Percentiles rank a stretch among this genome's conserved stretches.
Evolutionary conservation across 2,113 vertebrate species (phyloP).

Genomic region (Sander vitreus): DNA sequence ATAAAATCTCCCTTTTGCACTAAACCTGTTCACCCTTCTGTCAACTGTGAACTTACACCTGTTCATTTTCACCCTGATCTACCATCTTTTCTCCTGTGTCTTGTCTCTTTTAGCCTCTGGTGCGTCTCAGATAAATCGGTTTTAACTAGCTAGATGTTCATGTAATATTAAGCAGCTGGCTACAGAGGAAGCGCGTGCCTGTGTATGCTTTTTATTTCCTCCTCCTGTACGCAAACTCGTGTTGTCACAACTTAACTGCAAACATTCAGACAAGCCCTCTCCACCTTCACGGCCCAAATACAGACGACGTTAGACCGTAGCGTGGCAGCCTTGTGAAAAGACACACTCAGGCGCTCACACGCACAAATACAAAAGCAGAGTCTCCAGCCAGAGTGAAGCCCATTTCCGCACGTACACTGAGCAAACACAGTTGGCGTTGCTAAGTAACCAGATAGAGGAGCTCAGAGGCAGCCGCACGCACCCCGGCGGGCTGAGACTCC

Average conservation of each 20-base stretch:
- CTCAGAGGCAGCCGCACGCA: conserved; percentile 75
- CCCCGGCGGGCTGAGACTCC: conserved; percentile 71
- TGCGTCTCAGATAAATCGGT: conserved; percentile 35
- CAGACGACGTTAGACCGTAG: conserved; percentile 35
- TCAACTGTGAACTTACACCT: conserved; percentile 36
- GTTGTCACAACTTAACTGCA: conserved; percentile 49
- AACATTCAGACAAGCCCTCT: conserved; percentile 45
- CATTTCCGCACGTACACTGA: conserved; percentile 77
- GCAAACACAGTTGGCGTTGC: conserved; percentile 83
- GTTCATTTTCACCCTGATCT: conserved; percentile 34
- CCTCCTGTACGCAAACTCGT: conserved; percentile 30
- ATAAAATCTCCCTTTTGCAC: conserved; percentile 49
- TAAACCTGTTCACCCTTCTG: conserved; percentile 43
- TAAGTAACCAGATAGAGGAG: conserved; percentile 82
- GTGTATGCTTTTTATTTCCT: conserved; percentile 55
- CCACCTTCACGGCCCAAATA: background rate
- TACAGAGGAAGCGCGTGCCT: conserved; percentile 28
- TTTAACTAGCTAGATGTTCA: conserved; percentile 47
- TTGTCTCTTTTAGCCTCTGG: background rate
- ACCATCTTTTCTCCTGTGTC: background rate
- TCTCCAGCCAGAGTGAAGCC: conserved; percentile 68
- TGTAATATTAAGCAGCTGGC: conserved; percentile 54
- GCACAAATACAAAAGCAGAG: conserved; percentile 64
- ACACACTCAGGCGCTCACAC: conserved; percentile 43
- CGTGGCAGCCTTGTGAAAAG: conserved; percentile 60